phyloP scores from a whole-genome alignment of 2,113 vertebrate species.

The Semicossyphus pulcher region DNA sequence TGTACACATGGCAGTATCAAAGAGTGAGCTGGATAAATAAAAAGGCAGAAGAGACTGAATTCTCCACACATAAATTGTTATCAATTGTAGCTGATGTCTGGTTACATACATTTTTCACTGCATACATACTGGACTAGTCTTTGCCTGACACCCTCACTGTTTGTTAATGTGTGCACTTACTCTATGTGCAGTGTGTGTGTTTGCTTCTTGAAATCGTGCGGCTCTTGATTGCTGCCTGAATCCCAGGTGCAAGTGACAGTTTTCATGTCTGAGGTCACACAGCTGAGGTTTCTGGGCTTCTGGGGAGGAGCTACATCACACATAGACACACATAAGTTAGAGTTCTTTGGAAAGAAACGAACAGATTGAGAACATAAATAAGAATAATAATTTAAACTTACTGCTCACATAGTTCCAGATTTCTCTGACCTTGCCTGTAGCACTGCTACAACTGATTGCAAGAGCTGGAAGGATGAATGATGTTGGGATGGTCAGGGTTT shows the following conservation, averaged over 20 bases:
- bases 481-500: slow-evolving; percentile 40
- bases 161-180: slow-evolving; percentile 42
- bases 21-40: too few species aligned
- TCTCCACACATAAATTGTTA: too few species aligned
- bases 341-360: not conserved
- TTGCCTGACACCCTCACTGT: not conserved
- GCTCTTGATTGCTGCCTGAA: slow-evolving; percentile 19
- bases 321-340: not conserved
- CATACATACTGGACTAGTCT: too few species aligned
- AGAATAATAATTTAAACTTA: slow-evolving; percentile 47
- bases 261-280: slow-evolving; percentile 64
- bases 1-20: not conserved
- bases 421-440: accelerated
- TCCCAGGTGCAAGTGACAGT: slow-evolving; percentile 66
- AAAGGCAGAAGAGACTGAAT: too few species aligned
- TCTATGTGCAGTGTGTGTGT: slow-evolving; percentile 55
- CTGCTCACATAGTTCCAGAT: slow-evolving; percentile 62
- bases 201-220: accelerated
- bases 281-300: slow-evolving; percentile 71
- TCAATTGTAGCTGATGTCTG: too few species aligned
- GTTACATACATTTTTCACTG: too few species aligned
- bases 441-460: slow-evolving; percentile 6
- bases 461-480: accelerated
- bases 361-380: not conserved
- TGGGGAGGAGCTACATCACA: slow-evolving; percentile 62